Conservation (phyloP, 1,140 invertebrate species). For the Matsumurasca onukii region DNA sequence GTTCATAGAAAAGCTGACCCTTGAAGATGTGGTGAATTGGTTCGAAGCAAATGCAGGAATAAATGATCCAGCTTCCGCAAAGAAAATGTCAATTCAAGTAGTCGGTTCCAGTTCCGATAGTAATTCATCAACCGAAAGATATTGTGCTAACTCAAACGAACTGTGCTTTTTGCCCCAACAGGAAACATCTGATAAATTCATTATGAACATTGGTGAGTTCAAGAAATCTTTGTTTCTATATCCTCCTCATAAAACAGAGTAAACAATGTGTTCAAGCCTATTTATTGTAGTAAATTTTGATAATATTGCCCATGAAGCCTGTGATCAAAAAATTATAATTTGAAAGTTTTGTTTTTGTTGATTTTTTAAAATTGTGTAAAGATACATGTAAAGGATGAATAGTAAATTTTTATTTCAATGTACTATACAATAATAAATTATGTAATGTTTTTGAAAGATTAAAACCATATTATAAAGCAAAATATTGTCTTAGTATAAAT, state of each 20-base stretch:
- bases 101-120: too few relatives aligned
- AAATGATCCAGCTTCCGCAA: not conserved
- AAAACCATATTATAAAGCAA: too few relatives aligned
- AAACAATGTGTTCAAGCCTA: not conserved
- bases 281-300: not conserved
- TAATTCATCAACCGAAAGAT: not conserved
- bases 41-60: constrained; percentile 55
- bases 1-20: constrained; percentile 51
- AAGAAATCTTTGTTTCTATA: constrained; percentile 23
- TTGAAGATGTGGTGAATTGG: constrained; percentile 60
- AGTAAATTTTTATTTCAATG: too few relatives aligned
- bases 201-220: constrained; percentile 1
- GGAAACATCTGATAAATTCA: constrained; percentile 8
- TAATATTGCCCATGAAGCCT: too few relatives aligned
- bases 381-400: too few relatives aligned
- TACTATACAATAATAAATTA: too few relatives aligned
- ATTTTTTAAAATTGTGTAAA: too few relatives aligned
- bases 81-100: constrained; percentile 29
- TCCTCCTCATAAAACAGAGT: constrained; percentile 45
- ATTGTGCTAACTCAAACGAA: not conserved
- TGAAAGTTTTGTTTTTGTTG: too few relatives aligned
- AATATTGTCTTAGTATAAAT: too few relatives aligned
- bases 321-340: too few relatives aligned
- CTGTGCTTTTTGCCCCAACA: not conserved
- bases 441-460: too few relatives aligned